phyloP scores from a whole-genome alignment of 64 coral and sea anemone genomes.

The Montipora efflorescens region DNA sequence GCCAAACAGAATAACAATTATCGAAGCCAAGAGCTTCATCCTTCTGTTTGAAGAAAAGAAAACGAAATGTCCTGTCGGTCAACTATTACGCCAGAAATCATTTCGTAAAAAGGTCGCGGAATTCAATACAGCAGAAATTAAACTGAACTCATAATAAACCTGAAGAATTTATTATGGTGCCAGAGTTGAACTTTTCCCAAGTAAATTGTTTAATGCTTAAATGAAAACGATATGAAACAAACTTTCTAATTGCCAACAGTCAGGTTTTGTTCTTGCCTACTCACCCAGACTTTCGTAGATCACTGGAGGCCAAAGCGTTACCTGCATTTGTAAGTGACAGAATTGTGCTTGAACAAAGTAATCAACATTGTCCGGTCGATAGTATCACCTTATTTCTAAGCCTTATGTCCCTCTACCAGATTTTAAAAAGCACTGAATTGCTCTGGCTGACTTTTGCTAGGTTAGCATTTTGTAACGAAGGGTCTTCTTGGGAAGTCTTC shows the following conservation, averaged over 20 bases:
- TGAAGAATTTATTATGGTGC: background rate
- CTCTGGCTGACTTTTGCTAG: background rate
- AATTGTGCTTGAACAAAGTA: background rate
- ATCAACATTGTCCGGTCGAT: slow-evolving; percentile 6
- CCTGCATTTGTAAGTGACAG: background rate
- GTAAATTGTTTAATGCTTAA: background rate
- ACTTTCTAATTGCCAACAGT: background rate
- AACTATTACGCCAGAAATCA: background rate
- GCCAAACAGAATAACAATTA: background rate
- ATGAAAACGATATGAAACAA: background rate
- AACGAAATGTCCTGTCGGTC: background rate
- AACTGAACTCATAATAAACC: background rate
- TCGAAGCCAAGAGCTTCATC: background rate
- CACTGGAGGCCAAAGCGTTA: background rate
- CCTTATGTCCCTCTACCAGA: too few relatives aligned
- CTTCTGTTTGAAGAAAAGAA: background rate
- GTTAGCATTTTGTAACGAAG: background rate
- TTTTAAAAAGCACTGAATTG: background rate
- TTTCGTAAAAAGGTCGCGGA: background rate
- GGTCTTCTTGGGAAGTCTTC: background rate
- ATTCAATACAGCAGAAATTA: background rate
- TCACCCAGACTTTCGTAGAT: slow-evolving; percentile 2
- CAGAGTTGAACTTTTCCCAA: background rate
- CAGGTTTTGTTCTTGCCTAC: background rate
- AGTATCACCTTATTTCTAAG: background rate